Conservation (phyloP, 2,888 invertebrate genomes). For the Sesia bembeciformis region DNA sequence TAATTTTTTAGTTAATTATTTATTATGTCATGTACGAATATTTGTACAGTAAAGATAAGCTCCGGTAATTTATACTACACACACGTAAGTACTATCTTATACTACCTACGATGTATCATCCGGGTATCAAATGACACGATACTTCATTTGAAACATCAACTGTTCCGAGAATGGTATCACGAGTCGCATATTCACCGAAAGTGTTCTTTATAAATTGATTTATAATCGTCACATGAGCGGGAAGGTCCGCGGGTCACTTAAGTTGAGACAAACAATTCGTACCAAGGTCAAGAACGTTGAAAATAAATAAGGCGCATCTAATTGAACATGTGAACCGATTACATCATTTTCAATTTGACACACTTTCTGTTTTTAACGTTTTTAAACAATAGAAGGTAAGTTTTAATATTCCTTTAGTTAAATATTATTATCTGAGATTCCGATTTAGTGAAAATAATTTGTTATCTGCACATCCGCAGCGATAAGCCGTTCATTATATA, state of each 20-base stretch:
- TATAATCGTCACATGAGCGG: conserved; percentile 9
- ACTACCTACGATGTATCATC: background rate
- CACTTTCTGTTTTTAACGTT: background rate
- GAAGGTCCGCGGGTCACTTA: conserved; percentile 5
- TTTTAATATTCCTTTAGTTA: too few relatives aligned
- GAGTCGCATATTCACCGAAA: conserved; percentile 15
- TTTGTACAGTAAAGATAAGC: too few relatives aligned
- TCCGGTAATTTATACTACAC: too few relatives aligned
- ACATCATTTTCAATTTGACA: conserved; percentile 13
- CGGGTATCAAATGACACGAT: background rate
- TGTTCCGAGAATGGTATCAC: conserved; percentile 21
- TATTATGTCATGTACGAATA: too few relatives aligned
- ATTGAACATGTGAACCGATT: conserved; percentile 11
- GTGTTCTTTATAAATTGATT: conserved; percentile 6
- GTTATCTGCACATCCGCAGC: too few relatives aligned
- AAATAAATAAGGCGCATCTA: conserved; percentile 5
- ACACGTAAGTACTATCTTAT: background rate
- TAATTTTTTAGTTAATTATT: too few relatives aligned
- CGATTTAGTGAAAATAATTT: too few relatives aligned
- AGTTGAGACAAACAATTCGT: conserved; percentile 33
- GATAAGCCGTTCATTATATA: too few relatives aligned
- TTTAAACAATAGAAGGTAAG: too few relatives aligned
- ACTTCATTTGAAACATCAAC: background rate
- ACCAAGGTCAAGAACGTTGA: conserved; percentile 42
- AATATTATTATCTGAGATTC: conserved; percentile 1